phyloP scores from a whole-genome alignment of 2,113 vertebrate species.

The Xiphophorus hellerii region DNA sequence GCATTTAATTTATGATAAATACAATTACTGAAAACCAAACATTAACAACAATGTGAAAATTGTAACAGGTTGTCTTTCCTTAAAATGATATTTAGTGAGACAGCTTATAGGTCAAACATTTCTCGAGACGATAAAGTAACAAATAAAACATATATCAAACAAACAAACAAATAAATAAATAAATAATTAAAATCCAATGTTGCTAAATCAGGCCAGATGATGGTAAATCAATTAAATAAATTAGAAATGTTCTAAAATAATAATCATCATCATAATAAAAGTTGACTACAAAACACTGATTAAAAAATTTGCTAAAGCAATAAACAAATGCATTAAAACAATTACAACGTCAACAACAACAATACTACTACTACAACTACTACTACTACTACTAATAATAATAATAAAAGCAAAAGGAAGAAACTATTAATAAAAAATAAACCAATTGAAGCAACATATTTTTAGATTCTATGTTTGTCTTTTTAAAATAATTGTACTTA shows the following conservation, averaged over 20 bases:
- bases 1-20: not conserved
- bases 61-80: not conserved
- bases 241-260: too few relatives aligned
- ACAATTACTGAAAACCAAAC: not conserved
- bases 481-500: conserved; percentile 1
- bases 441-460: not conserved
- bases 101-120: not conserved
- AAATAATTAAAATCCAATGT: not conserved
- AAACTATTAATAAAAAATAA: not conserved
- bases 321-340: not conserved
- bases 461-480: not conserved
- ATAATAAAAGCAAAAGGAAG: too few relatives aligned
- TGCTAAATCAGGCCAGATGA: too few relatives aligned
- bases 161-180: not conserved
- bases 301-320: not conserved
- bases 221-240: too few relatives aligned
- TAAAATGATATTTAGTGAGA: not conserved
- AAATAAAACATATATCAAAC: too few relatives aligned
- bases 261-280: too few relatives aligned
- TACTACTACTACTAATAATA: too few relatives aligned
- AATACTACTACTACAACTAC: not conserved
- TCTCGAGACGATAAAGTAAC: not conserved
- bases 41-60: too few relatives aligned
- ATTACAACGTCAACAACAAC: not conserved
- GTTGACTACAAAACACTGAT: not conserved